Percentiles rank a stretch among this genome's conserved stretches.
Conservation (phyloP, 2,888 invertebrate species). For the Apodemia hepburni region DNA sequence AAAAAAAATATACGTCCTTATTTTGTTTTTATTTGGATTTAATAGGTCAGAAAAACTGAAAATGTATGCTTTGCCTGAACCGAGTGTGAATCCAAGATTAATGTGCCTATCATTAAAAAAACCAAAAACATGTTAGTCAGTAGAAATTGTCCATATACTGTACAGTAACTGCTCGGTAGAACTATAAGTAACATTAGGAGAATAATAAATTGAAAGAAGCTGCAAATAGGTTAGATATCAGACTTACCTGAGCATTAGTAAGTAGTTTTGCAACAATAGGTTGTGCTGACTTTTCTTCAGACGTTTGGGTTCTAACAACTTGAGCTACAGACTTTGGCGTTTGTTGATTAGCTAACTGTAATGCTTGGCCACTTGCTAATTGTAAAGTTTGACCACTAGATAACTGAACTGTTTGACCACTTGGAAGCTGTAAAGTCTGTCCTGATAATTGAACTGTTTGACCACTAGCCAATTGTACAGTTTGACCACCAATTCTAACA, state of each 20-base stretch:
- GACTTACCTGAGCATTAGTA: constrained; percentile 83
- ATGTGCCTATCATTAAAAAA: too few species aligned
- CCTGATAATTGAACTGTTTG: constrained; percentile 74
- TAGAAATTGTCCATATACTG: too few species aligned
- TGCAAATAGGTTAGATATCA: constrained; percentile 3
- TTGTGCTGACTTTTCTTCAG: constrained; percentile 61
- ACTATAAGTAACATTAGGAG: not conserved
- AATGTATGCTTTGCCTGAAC: too few species aligned
- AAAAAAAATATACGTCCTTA: too few species aligned
- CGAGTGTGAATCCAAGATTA: too few species aligned
- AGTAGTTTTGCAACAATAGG: constrained; percentile 87
- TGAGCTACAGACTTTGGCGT: constrained; percentile 53
- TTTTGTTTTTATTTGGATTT: too few species aligned
- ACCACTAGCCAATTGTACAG: constrained; percentile 43
- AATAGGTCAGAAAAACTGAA: too few species aligned
- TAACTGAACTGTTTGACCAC: constrained; percentile 48
- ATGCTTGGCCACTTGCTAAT: constrained; percentile 60
- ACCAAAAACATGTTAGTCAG: too few species aligned
- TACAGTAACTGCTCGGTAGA: too few species aligned
- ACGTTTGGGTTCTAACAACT: constrained; percentile 55
- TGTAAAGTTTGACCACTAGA: constrained; percentile 58
- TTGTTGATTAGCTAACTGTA: constrained; percentile 59
- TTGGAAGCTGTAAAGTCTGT: constrained; percentile 44
- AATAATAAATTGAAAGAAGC: not conserved
- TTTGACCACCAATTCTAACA: constrained; percentile 38